Base-by-base conservation (phyloP, 2,888 invertebrate genomes). In the Ditylenchus weischeri region DNA sequence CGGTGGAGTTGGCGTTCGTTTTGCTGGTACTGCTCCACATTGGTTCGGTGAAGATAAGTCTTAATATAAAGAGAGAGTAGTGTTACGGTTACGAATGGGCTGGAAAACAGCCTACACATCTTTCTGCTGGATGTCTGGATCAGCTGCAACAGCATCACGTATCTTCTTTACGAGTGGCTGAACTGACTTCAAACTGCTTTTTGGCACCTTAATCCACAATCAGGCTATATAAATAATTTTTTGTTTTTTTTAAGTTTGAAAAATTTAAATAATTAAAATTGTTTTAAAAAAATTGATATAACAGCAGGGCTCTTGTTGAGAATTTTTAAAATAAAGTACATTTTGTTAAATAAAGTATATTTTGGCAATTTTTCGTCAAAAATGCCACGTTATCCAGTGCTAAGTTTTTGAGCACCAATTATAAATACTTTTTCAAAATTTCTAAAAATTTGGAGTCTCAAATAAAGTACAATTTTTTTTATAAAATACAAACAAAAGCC, bases 1-100 rank as follows among this genome's bases (percentile, higher is more conserved):
- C 54, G n/a, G 38, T 59, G 38, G 19, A 35, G 59, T 59, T 43
- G 43, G 43, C 43, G 15, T 15, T n/a, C 10, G 13, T 15, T 19
- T 18, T 13, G 1, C 11, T 48, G 11, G 18, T 48, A 43, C 48
- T 62, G 8, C 13, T 62, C 62, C 62, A 62, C 15, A 18, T 19
- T 21, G 50, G 35, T 15, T 68, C 68, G 4, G 57, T 36, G 50
- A 68, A 43, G 43, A 68, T 36, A n/a, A 69, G 23, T 21, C 66
- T 65, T 8, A 68, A 64, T 5, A 29, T 2, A 29, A 29, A 43
- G 43, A 43, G 15, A 43, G 8, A 43, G 57, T 8, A 29, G 29
- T 54, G 3, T 59, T 29, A 59, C 35, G 15, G 3, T 36, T 5
- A 19, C 2, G 19, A 5, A 21, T 19, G 13, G 8, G 2, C 11